Evolutionary conservation across 2,888 invertebrate species (phyloP), one percentile per base, ranked within the genome.

Genomic region (Clanis bilineata): DNA sequence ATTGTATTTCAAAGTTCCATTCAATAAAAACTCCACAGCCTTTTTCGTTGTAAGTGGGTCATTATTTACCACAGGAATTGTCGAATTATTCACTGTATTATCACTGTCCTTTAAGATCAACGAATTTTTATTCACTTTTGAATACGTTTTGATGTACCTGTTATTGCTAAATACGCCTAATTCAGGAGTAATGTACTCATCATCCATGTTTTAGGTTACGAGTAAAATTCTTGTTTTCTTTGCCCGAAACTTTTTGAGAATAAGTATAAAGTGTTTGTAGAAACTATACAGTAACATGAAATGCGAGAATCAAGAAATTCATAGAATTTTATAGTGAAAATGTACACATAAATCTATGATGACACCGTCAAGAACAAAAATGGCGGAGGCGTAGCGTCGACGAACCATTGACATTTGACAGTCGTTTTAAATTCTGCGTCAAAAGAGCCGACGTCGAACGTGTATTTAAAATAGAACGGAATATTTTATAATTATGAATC

Each of bases 11-110:
- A 92, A 65, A 3, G 76, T 82, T 15, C 88, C 90, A 62, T 79
- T 77, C 1, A 91, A 57, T 22, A 92, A 70, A 64, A 79, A 82
- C 56, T 84, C 81, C 0, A 90, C 69, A 2, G 90, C 90, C 60
- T 79, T 77, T 70, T 85, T 87, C 0, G 89, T 82, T 1, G 81
- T 82, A 39, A 90, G 70, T 5, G 77, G 70, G 28, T 74, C 66
- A 22, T 55, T 63, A 62, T 63, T 57, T 38, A 41, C 5, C 38
- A 62, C 45, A 12, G 59, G 51, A 3, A 10, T 47, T 36, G n/a
- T 57, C n/a, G 10, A 21, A 7, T 39, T 32, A 28, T 39, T 32
- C 21, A 54, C 15, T 6, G 54, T 65, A 21, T 62, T 63, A 0
- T 25, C n/a, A 3, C 38, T 43, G 6, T 21, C 23, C 7, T 18